Conservation (phyloP, 30 jellyfish, hydroid and myxozoan species). For the Turritopsis dohrnii region DNA sequence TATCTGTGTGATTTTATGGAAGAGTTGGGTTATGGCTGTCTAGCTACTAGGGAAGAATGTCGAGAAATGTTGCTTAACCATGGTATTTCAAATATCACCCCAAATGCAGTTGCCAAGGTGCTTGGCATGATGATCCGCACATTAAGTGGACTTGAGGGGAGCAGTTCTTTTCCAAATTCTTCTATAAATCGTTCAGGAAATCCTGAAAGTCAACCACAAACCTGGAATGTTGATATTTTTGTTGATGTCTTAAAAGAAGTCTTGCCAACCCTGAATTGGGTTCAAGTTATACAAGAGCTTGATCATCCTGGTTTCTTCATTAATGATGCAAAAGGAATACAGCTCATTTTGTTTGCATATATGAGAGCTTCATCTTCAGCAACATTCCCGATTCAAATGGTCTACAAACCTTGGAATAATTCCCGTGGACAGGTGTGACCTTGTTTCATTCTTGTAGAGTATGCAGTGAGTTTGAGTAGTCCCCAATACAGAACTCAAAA, state of each 20-base stretch:
- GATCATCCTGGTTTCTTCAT: conserved; percentile 78
- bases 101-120: conserved; percentile 72
- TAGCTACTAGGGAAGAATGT: conserved; percentile 88
- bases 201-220: conserved; percentile 15
- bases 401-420: conserved; percentile 79
- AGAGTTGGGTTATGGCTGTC: conserved; percentile 67
- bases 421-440: conserved; percentile 79
- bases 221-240: conserved; percentile 85
- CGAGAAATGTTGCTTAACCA: conserved; percentile 51
- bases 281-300: conserved; percentile 67
- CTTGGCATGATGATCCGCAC: conserved; percentile 91
- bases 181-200: neutral
- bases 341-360: conserved; percentile 61
- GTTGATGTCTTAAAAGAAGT: conserved; percentile 65
- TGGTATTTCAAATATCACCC: conserved; percentile 60
- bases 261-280: conserved; percentile 72
- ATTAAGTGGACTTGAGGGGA: conserved; percentile 64
- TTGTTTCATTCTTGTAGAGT: neutral
- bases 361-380: conserved; percentile 48
- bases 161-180: conserved; percentile 15
- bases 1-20: conserved; percentile 59
- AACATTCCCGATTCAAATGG: conserved; percentile 77
- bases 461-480: neutral
- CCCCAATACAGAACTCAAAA: neutral
- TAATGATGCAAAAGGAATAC: conserved; percentile 63